phyloP scores from a whole-genome alignment of 2,113 vertebrate species.

The Ellobius talpinus region DNA sequence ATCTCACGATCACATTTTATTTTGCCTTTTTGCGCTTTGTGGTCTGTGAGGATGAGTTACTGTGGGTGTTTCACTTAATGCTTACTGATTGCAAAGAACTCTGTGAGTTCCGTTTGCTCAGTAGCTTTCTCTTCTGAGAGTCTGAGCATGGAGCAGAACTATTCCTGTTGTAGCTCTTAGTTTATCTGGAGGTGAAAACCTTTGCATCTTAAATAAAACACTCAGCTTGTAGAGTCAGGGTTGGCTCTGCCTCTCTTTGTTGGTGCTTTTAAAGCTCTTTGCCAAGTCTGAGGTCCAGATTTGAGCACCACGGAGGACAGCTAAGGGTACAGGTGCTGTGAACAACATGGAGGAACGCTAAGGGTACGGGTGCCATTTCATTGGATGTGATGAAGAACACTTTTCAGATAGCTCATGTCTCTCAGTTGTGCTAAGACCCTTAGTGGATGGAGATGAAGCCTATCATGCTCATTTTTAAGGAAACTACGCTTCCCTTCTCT shows the following conservation, averaged over 20 bases:
- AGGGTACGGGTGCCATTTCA: constrained; percentile 31
- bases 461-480: constrained; percentile 34
- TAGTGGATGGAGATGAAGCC: constrained; percentile 27
- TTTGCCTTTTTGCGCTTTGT: constrained; percentile 53
- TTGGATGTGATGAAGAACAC: constrained; percentile 53
- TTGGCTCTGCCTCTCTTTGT: constrained; percentile 63
- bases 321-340: neutral
- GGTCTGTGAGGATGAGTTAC: constrained; percentile 48
- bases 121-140: constrained; percentile 58
- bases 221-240: constrained; percentile 34
- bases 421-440: constrained; percentile 34
- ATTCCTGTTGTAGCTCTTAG: constrained; percentile 39
- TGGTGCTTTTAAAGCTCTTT: neutral
- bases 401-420: constrained; percentile 32
- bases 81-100: constrained; percentile 42
- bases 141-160: constrained; percentile 47
- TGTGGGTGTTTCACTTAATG: constrained; percentile 53
- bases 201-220: constrained; percentile 69
- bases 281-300: too few relatives aligned
- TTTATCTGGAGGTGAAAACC: constrained; percentile 72
- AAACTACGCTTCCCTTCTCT: neutral
- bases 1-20: constrained; percentile 55
- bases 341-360: neutral
- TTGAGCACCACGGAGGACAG: neutral
- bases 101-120: constrained; percentile 46